Evolutionary conservation across 2,888 invertebrate species (phyloP).

Genomic region (Helicoverpa assulta): DNA sequence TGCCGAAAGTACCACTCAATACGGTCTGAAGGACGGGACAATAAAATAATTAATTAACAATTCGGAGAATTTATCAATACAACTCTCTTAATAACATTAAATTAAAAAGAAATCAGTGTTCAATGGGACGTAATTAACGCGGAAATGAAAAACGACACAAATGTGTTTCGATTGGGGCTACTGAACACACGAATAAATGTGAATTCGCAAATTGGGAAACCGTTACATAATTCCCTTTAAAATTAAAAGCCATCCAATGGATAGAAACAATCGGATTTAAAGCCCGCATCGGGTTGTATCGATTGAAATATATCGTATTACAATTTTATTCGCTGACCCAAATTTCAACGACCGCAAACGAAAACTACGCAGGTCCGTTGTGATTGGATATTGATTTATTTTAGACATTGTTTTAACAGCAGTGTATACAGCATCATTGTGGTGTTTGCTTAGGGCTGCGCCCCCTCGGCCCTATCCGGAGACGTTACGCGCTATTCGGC

Average conservation of each 20-base stretch:
- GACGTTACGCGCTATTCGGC: slow-evolving; percentile 18
- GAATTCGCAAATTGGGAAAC: slow-evolving; percentile 52
- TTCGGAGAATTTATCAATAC: slow-evolving; percentile 45
- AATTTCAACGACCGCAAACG: slow-evolving; percentile 71
- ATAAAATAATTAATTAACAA: slow-evolving; percentile 41
- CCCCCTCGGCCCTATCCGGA: slow-evolving; percentile 10
- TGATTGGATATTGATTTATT: slow-evolving; percentile 84
- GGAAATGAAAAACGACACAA: slow-evolving; percentile 48
- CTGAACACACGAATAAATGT: slow-evolving; percentile 39
- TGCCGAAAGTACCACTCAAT: slow-evolving; percentile 22
- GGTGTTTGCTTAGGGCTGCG: slow-evolving; percentile 43
- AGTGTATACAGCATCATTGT: slow-evolving; percentile 50
- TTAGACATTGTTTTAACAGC: slow-evolving; percentile 68
- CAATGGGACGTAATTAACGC: slow-evolving; percentile 58
- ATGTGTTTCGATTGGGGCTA: slow-evolving; percentile 39
- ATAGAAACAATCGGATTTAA: slow-evolving; percentile 57
- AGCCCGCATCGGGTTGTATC: slow-evolving; percentile 57
- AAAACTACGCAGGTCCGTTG: slow-evolving; percentile 79
- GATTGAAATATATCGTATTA: slow-evolving; percentile 65
- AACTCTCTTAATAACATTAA: slow-evolving; percentile 55
- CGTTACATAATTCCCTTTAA: slow-evolving; percentile 50
- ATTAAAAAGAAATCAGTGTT: slow-evolving; percentile 56
- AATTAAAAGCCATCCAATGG: slow-evolving; percentile 40
- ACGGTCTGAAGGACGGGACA: slow-evolving; percentile 13
- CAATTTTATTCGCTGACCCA: slow-evolving; percentile 79